Base-by-base conservation (phyloP, 2,113 vertebrate genomes). In the Ursus arctos region DNA sequence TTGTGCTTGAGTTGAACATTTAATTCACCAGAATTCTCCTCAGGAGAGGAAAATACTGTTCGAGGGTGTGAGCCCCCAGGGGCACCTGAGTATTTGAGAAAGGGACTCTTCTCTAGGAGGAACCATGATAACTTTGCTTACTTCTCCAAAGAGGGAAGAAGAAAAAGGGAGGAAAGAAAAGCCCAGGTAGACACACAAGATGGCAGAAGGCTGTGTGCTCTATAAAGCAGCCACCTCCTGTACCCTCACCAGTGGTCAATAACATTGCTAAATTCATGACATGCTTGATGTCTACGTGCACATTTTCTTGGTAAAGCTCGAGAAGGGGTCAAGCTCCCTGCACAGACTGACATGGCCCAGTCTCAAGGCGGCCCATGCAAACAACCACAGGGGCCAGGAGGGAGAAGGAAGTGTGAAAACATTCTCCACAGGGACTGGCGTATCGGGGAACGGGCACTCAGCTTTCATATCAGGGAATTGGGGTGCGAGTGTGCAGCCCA, bases 111-210 rank as follows among this genome's bases (percentile, higher is more conserved):
- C 67, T 49, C 0, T 1, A 0, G 26, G 49, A 80, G 47, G 61
- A 92, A 57, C 67, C 19, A n/a, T 71, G 71, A 57, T 22, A 24
- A 36, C 12, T 53, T 93, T 18, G 36, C 3, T 81, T 15, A 19
- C 83, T 86, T 83, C 53, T 96, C 87, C 59, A 76, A 36, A 51
- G 33, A 93, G 7, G 18, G 26, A 47, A 95, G 59, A 92, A 63
- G 22, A 49, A 24, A 53, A 28, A 61, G 8, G 71, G 16, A 59
- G 61, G 24, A 51, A 19, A n/a, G 47, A 49, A 65, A 69, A 53
- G 14, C 49, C 14, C 47, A 43, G 61, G 15, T 6, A 43, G 59
- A 49, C 15, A 28, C 1, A 0, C 24, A 22, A 47, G 69, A 40
- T 9, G 26, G 36, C 0, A 0, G 43, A 12, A 87, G 63, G 63